phyloP scores from a whole-genome alignment of 2,113 vertebrate species.

The Anhinga rufa region DNA sequence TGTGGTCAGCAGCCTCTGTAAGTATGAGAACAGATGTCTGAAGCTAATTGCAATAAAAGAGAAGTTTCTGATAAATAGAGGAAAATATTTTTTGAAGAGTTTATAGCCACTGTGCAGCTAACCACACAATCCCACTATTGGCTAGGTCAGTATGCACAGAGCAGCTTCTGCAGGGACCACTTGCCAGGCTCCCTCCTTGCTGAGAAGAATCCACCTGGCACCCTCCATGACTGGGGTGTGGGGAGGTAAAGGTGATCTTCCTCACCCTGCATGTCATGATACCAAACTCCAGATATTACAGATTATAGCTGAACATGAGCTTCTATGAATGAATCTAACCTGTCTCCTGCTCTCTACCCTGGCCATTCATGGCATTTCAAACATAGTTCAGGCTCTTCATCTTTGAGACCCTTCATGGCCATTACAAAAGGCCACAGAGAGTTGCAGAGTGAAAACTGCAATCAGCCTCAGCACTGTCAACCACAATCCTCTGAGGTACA shows the following conservation, averaged over 20 bases:
- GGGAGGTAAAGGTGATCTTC: not conserved
- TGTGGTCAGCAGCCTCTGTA: not conserved
- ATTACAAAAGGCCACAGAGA: not conserved
- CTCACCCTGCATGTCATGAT: not conserved
- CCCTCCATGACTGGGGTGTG: no score
- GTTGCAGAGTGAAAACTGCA: not conserved
- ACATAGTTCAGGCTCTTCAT: not conserved
- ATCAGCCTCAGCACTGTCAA: not conserved
- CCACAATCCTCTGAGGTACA: not conserved
- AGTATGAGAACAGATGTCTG: not conserved
- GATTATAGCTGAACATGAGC: not conserved
- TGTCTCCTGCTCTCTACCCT: not conserved
- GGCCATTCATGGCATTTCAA: not conserved
- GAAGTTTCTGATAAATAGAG: not conserved
- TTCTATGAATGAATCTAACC: not conserved
- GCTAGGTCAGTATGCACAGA: not conserved
- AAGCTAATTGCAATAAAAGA: not conserved
- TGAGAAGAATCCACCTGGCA: not conserved
- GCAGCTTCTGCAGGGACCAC: not conserved
- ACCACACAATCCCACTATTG: not conserved
- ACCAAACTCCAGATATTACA: not conserved
- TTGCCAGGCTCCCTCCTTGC: not conserved
- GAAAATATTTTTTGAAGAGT: not conserved
- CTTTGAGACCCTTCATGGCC: not conserved
- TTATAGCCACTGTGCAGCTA: not conserved